phyloP scores from a whole-genome alignment of 2,888 invertebrate genomes.

The Ochropleura leucogaster region DNA sequence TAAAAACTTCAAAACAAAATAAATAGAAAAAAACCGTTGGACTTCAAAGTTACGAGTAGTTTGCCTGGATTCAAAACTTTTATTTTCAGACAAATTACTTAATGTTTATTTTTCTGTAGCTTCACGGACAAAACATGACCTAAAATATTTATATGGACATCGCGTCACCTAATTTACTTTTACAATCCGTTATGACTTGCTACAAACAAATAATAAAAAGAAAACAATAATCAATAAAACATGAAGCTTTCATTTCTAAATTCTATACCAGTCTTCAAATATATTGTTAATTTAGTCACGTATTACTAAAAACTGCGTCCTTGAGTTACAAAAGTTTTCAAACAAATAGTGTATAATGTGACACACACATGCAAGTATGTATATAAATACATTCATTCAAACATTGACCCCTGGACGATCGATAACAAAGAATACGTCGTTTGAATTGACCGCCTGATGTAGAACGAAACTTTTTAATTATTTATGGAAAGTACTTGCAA shows the following conservation, averaged over 20 bases:
- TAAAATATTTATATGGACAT: conserved; percentile 13
- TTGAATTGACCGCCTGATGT: conserved; percentile 58
- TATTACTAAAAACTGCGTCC: conserved; percentile 60
- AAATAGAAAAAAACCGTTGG: too few species aligned
- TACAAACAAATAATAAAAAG: conserved; percentile 12
- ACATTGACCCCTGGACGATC: conserved; percentile 63
- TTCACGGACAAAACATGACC: conserved; percentile 10
- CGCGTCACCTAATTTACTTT: conserved; percentile 16
- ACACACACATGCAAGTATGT: conserved; percentile 38
- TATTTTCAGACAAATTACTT: background rate
- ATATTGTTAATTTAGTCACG: conserved; percentile 50
- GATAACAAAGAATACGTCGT: conserved; percentile 56
- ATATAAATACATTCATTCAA: conserved; percentile 47
- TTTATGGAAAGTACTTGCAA: conserved; percentile 32
- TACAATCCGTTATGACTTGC: background rate
- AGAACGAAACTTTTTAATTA: conserved; percentile 42
- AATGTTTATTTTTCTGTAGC: too few species aligned
- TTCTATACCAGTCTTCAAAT: conserved; percentile 33
- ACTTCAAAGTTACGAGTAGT: background rate
- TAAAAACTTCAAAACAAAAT: too few species aligned
- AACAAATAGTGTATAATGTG: conserved; percentile 44
- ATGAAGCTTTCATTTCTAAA: conserved; percentile 28
- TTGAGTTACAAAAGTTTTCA: conserved; percentile 51
- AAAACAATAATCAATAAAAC: conserved; percentile 35
- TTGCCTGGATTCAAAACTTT: background rate